Percentiles rank a stretch among this genome's conserved stretches.
These are phyloP conservation scores for Austrolebias charrua DNA, from an alignment of 2,797 vertebrate species.

Conservation along the genomic window DNA sequence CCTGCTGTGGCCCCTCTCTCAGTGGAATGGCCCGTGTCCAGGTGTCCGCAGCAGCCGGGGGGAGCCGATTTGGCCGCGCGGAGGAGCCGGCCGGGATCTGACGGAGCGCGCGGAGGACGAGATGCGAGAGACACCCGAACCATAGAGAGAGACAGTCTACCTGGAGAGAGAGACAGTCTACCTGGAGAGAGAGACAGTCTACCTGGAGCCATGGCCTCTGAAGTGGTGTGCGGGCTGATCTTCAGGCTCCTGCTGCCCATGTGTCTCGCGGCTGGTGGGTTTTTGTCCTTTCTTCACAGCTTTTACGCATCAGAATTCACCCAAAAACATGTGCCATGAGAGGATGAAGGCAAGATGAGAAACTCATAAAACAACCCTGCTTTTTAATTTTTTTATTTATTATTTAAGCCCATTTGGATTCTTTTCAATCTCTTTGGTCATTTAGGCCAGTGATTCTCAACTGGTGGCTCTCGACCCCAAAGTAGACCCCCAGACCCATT, in stretches of 20 bases:
- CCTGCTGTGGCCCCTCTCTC: conserved; percentile 14
- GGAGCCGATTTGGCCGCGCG: conserved; percentile 52
- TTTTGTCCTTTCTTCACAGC: not conserved
- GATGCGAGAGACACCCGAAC: conserved; percentile 58
- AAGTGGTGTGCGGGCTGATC: conserved; percentile 92
- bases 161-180: conserved; percentile 35
- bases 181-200: too few relatives aligned
- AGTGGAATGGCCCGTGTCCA: conserved; percentile 56
- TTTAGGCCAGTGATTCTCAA: too few relatives aligned
- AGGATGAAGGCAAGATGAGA: too few relatives aligned
- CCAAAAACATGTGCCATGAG: not conserved
- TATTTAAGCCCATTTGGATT: too few relatives aligned
- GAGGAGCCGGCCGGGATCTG: conserved; percentile 62
- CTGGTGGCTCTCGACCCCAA: too few relatives aligned
- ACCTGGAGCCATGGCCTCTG: conserved; percentile 87
- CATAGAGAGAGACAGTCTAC: conserved; percentile 32
- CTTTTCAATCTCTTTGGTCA: too few relatives aligned
- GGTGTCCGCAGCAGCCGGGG: conserved; percentile 36
- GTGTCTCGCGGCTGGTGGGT: conserved; percentile 92
- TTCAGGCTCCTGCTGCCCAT: conserved; percentile 93
- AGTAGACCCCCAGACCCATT: too few relatives aligned
- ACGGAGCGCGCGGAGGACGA: conserved; percentile 46
- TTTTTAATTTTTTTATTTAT: too few relatives aligned
- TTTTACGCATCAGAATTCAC: conserved; percentile 10
- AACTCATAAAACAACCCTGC: too few relatives aligned